phyloP scores from a whole-genome alignment of 2,797 vertebrate genomes.

The Danio jaintianensis region DNA sequence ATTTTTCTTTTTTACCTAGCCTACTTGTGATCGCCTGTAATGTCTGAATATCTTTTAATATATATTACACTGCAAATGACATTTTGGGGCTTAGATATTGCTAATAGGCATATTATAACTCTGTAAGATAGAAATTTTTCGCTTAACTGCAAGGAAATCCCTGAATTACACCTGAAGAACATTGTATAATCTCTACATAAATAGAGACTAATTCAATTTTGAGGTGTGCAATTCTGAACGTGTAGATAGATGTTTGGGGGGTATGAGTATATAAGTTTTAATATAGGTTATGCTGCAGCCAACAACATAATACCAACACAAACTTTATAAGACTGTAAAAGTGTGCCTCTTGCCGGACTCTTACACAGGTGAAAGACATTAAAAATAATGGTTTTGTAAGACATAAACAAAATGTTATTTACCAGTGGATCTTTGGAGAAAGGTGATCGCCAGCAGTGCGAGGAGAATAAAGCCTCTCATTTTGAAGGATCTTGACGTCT shows the following conservation, averaged over 20 bases:
- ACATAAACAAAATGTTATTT: conserved; percentile 47
- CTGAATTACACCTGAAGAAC: not conserved
- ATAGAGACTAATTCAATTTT: not conserved
- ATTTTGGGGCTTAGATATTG: not conserved
- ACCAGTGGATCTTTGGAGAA: conserved; percentile 45
- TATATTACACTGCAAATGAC: not conserved
- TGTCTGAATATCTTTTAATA: not conserved
- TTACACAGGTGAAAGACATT: not conserved
- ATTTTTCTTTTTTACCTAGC: not conserved
- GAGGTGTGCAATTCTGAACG: not conserved
- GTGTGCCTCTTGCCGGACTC: not conserved
- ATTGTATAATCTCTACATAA: no score
- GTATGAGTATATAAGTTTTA: no score
- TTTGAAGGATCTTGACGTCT: not conserved
- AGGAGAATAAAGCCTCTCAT: conserved; percentile 47
- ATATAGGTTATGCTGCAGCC: not conserved
- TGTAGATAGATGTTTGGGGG: not conserved
- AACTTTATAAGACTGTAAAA: not conserved
- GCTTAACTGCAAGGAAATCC: not conserved
- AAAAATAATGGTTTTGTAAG: not conserved
- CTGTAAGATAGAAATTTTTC: not conserved
- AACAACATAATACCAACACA: not conserved
- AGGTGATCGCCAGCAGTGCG: conserved; percentile 17
- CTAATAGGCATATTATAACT: not conserved
- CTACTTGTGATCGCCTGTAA: not conserved